Evolutionary conservation across 1,140 invertebrate genomes (phyloP).

Genomic region (Zophobas atratus): DNA sequence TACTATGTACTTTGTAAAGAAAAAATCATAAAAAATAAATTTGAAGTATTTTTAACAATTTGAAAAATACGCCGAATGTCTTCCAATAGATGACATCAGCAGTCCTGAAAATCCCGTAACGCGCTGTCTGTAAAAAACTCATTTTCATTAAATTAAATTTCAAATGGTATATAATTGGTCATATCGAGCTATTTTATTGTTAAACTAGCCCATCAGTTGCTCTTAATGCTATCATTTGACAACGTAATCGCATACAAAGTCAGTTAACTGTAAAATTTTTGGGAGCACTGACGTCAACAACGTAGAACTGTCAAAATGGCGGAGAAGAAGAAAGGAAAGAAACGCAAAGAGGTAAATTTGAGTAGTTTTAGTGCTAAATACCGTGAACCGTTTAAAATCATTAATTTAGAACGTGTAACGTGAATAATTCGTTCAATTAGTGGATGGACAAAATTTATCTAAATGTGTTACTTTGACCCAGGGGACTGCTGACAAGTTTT

Average conservation of each 20-base stretch:
- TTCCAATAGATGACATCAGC: not conserved
- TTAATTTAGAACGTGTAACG: slow-evolving; percentile 9
- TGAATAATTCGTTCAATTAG: slow-evolving; percentile 23
- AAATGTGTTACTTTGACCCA: not conserved
- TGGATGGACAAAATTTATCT: not conserved
- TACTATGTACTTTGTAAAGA: not conserved
- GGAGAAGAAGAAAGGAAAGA: slow-evolving; percentile 82
- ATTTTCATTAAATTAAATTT: not conserved
- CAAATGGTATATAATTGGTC: slow-evolving; percentile 2
- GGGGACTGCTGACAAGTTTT: slow-evolving; percentile 3
- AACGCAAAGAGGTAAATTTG: slow-evolving; percentile 80
- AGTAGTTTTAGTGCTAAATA: slow-evolving; percentile 37
- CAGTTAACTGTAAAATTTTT: slow-evolving; percentile 45
- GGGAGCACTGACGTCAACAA: slow-evolving; percentile 66
- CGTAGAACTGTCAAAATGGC: slow-evolving; percentile 74
- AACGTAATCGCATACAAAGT: slow-evolving; percentile 19
- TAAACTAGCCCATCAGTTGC: not conserved
- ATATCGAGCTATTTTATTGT: slow-evolving; percentile 5
- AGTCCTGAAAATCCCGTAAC: not conserved
- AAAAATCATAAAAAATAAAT: slow-evolving; percentile 1
- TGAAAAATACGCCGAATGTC: not conserved
- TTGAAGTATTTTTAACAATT: not conserved
- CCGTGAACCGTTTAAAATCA: not conserved
- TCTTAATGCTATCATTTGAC: slow-evolving; percentile 8
- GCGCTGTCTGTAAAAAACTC: not conserved